These are phyloP conservation scores for Pyrgilauda ruficollis DNA, from an alignment of 2,113 vertebrate genomes.

Conservation along the genomic window DNA sequence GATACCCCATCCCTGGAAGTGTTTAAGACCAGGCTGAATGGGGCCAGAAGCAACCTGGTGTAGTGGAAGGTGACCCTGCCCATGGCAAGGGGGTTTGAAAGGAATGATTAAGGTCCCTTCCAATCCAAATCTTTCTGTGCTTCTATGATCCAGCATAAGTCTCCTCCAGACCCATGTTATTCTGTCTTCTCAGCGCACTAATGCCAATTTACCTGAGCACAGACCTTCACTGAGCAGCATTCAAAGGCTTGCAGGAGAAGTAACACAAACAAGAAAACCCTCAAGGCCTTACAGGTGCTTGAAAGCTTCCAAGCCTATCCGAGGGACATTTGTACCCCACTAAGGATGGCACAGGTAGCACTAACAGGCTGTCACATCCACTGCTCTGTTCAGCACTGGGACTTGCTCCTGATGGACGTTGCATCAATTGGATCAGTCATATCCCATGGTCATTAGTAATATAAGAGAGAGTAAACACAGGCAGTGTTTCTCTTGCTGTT, in stretches of 20 bases:
- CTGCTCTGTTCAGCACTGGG: neutral
- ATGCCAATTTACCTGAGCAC: neutral
- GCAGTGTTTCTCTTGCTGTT: neutral
- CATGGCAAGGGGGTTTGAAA: neutral
- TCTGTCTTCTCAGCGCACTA: neutral
- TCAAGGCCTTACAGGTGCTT: neutral
- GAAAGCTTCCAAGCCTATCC: neutral
- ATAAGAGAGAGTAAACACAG: neutral
- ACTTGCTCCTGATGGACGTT: neutral
- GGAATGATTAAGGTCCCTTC: neutral
- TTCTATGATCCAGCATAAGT: neutral
- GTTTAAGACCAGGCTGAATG: neutral
- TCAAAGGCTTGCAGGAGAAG: neutral
- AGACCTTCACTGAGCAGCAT: neutral
- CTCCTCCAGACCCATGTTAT: neutral
- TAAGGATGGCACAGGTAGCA: neutral
- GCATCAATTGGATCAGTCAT: neutral
- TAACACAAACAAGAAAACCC: neutral
- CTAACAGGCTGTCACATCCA: neutral
- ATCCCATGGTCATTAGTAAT: neutral
- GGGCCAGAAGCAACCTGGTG: neutral
- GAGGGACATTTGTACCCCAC: neutral
- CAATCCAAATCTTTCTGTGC: neutral
- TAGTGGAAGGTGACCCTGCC: neutral
- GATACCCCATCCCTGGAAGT: neutral